A percentile compares a stretch with the other conserved stretches of the same genome.
These are phyloP conservation scores for Gobio gobio DNA, from an alignment of 2,113 vertebrate genomes.

Conservation along the genomic window DNA sequence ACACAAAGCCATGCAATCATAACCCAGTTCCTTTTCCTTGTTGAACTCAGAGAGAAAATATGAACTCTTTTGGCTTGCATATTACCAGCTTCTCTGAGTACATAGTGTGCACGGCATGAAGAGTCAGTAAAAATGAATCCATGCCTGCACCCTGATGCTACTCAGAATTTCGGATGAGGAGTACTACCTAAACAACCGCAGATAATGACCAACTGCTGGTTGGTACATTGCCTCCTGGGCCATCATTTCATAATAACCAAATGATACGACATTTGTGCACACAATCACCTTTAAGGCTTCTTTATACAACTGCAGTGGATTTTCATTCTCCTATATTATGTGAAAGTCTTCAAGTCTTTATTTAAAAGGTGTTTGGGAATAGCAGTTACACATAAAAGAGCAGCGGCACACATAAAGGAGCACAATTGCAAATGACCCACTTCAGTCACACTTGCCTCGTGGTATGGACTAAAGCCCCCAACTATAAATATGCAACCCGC, in stretches of 20 bases:
- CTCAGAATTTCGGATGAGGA: constrained; percentile 48
- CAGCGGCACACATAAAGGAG: neutral
- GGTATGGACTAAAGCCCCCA: neutral
- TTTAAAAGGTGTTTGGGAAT: neutral
- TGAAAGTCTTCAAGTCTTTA: neutral
- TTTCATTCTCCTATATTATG: neutral
- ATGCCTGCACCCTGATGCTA: constrained; percentile 30
- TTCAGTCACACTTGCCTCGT: neutral
- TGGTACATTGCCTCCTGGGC: neutral
- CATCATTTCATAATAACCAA: constrained; percentile 9
- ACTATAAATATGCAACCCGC: neutral
- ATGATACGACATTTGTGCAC: neutral
- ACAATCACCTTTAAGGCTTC: neutral
- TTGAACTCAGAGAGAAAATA: constrained; percentile 33
- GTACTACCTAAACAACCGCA: constrained; percentile 22
- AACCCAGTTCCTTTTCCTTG: constrained; percentile 55
- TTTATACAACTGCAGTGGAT: neutral
- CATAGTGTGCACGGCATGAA: constrained; percentile 37
- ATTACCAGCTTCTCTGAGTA: constrained; percentile 19
- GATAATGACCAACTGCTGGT: neutral
- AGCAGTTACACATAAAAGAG: neutral
- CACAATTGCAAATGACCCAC: neutral
- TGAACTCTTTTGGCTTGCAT: constrained; percentile 43
- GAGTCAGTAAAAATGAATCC: constrained; percentile 51
- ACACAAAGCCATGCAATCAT: constrained; percentile 54